A percentile compares a stretch with the other conserved stretches of the same genome.
Evolutionary conservation across 2,113 vertebrate species (phyloP).

Genomic region (Poeciliopsis retropinna): DNA sequence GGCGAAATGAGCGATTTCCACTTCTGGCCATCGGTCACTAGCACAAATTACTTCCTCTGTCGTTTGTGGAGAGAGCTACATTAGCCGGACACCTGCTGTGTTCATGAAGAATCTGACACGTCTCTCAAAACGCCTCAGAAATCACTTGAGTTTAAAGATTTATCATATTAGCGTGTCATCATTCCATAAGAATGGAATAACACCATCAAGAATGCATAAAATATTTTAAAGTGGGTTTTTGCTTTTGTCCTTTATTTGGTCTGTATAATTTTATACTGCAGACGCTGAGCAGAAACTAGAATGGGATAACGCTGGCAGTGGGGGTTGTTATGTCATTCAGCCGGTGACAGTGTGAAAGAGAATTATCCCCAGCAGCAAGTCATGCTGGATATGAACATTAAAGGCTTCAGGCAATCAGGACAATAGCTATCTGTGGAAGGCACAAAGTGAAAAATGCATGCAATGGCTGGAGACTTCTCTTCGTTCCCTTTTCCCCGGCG

Average conservation of each 20-base stretch:
- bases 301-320: neutral
- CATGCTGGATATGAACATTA: conserved; percentile 22
- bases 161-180: neutral
- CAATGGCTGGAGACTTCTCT: conserved; percentile 17
- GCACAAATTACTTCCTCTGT: neutral
- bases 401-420: conserved; percentile 29
- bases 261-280: neutral
- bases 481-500: conserved; percentile 8
- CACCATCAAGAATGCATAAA: neutral
- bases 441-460: conserved; percentile 33
- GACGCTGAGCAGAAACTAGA: neutral
- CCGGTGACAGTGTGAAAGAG: neutral
- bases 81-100: neutral
- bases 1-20: neutral
- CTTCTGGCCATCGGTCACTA: neutral
- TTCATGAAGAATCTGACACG: neutral
- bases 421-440: conserved; percentile 20
- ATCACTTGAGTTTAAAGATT: neutral
- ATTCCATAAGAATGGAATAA: neutral
- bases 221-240: neutral
- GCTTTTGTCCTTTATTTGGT: neutral
- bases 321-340: neutral
- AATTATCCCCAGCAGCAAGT: conserved; percentile 3
- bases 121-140: neutral
- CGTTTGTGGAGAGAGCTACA: neutral